Conservation (phyloP, 2,113 vertebrate species). For the Paradoxurus hermaphroditus region DNA sequence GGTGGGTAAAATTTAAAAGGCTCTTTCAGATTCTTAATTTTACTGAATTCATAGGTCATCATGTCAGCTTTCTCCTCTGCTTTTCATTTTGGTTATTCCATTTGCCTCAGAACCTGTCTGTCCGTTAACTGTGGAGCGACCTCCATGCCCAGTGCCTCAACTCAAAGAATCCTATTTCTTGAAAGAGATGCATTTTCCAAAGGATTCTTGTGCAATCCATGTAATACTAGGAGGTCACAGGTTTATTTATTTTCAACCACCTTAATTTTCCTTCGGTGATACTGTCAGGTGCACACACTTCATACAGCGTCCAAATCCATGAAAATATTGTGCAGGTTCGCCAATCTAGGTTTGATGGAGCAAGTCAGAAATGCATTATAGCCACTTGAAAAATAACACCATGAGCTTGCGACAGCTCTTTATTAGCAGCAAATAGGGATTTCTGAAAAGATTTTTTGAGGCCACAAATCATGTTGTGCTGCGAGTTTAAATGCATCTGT, state of each 20-base stretch:
- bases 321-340: not conserved
- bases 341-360: not conserved
- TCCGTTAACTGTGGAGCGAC: not conserved
- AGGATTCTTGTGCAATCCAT: not conserved
- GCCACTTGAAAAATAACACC: not conserved
- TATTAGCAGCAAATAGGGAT: not conserved
- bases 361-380: not conserved
- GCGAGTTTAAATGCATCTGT: not conserved
- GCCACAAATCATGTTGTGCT: not conserved
- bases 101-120: not conserved
- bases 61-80: not conserved
- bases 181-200: not conserved
- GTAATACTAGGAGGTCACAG: not conserved
- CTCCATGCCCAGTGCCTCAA: not conserved
- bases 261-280: not conserved
- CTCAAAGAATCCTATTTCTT: not conserved
- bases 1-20: not conserved
- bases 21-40: conserved; percentile 7
- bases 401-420: not conserved
- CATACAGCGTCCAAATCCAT: not conserved
- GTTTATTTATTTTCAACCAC: not conserved
- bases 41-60: not conserved
- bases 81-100: not conserved
- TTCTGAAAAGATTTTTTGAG: conserved; percentile 20
- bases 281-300: not conserved